phyloP scores from a whole-genome alignment of 2,888 invertebrate species.

The Phaonia tiefii region DNA sequence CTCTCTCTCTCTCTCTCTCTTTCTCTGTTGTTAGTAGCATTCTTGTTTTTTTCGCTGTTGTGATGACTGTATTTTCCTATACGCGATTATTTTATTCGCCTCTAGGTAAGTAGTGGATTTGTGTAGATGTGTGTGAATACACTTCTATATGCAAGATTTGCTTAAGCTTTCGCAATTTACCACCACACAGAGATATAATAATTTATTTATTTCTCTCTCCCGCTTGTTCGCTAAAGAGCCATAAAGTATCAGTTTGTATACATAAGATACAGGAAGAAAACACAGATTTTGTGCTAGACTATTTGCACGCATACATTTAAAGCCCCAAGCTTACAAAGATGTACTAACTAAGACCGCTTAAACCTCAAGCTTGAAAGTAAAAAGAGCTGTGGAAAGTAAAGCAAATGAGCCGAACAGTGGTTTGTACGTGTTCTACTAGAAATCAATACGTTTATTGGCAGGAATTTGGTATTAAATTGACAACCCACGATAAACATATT shows the following conservation, averaged over 20 bases:
- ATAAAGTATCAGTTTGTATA: constrained; percentile 32
- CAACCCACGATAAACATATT: too few species aligned
- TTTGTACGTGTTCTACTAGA: too few species aligned
- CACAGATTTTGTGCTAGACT: not conserved
- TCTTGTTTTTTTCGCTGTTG: constrained; percentile 1
- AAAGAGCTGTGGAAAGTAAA: not conserved
- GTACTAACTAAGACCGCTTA: not conserved
- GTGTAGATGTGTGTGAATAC: constrained; percentile 25
- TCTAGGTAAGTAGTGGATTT: constrained; percentile 24
- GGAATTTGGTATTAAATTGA: too few species aligned
- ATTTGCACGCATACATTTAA: not conserved
- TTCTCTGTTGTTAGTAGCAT: constrained; percentile 9
- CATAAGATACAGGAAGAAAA: constrained; percentile 3
- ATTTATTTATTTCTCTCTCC: constrained; percentile 54
- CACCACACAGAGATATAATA: constrained; percentile 44
- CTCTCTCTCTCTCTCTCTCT: not conserved
- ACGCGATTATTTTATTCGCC: constrained; percentile 54
- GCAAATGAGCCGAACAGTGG: not conserved
- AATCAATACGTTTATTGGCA: too few species aligned
- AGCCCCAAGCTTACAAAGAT: not conserved
- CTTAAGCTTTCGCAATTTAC: constrained; percentile 22
- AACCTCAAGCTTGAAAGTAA: not conserved
- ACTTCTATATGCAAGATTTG: constrained; percentile 7
- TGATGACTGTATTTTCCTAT: constrained; percentile 1
- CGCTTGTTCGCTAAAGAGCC: not conserved